Percentiles rank a stretch among this genome's conserved stretches.
Evolutionary conservation across 2,797 vertebrate species (phyloP).

Genomic region (Leucoraja ocellata): DNA sequence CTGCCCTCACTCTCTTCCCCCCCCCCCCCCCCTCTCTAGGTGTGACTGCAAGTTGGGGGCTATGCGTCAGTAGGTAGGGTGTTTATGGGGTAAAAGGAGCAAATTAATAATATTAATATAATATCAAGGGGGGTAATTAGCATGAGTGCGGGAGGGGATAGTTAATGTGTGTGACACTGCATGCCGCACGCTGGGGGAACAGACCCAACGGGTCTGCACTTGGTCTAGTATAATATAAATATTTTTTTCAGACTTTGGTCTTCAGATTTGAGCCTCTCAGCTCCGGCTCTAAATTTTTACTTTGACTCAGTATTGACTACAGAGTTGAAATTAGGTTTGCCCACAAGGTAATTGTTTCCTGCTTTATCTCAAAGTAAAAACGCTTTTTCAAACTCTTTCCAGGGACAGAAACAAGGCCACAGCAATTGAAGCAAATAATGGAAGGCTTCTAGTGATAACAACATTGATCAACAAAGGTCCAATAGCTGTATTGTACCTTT

Average conservation of each 20-base stretch:
- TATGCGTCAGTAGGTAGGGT: too few species aligned
- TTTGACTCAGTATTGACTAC: too few species aligned
- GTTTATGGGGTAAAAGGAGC: too few species aligned
- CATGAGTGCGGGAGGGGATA: too few species aligned
- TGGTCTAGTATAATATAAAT: not conserved
- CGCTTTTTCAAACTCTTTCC: not conserved
- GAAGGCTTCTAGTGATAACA: not conserved
- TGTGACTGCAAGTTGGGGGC: too few species aligned
- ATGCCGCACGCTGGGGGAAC: too few species aligned
- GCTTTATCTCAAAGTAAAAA: not conserved
- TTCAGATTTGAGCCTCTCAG: not conserved
- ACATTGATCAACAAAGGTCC: conserved; percentile 28
- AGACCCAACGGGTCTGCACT: too few species aligned
- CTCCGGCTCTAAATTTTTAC: not conserved
- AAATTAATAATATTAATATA: too few species aligned
- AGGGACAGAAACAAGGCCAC: not conserved
- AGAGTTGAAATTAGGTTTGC: not conserved
- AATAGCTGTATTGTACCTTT: not conserved
- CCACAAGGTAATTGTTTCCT: conserved; percentile 1
- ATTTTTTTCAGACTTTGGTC: not conserved
- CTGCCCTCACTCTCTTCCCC: too few species aligned
- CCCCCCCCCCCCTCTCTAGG: too few species aligned
- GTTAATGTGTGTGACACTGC: too few species aligned
- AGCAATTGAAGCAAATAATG: conserved; percentile 23
- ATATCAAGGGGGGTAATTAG: too few species aligned